Base-by-base conservation (phyloP, 2,888 invertebrate genomes). In the Mesochorus sp. region DNA sequence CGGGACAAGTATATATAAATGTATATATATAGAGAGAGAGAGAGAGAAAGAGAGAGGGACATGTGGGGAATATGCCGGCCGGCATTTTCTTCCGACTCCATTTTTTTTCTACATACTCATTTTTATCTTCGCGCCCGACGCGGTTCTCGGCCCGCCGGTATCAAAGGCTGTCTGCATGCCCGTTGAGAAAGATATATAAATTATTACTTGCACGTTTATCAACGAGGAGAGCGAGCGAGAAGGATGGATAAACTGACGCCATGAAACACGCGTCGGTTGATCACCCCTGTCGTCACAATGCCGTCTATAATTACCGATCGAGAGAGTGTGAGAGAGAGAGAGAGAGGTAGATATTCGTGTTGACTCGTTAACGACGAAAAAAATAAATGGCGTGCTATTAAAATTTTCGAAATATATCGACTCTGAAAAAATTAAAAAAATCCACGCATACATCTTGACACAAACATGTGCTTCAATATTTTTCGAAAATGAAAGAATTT, bases 1-100 rank as follows among this genome's bases (percentile, higher is more conserved):
- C n/a, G n/a, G n/a, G n/a, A n/a, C n/a, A n/a, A n/a, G n/a, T n/a
- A n/a, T n/a, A 81, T 81, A 80, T 80, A 42, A 83, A 77, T 80
- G n/a, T 80, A 76, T 77, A 76, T 79, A 74, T 66, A 31, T 47
- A 66, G 57, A 19, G n/a, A 26, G n/a, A 66, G 3, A 14, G 67
- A 53, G 53, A 17, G 77, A 79, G 75, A 68, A 74, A 84, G 84
- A 84, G 88, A 88, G 89, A 90, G 90, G 90, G 90, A 89, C 91
- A 92, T 79, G 79, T 75, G 92, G 91, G 91, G 91, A 90, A 91
- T 91, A 88, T 89, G 88, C 88, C 88, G 85, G 84, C 88, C 88
- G 82, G 88, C 92, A 92, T 91, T 88, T 91, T 80, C 85, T 82
- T 90, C 90, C 91, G 91, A 85, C 89, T 80, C 89, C 89, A 90